A percentile compares a stretch with the other conserved stretches of the same genome.
Evolutionary conservation across 2,888 invertebrate species (phyloP).

Genomic region (Ormia ochracea): DNA sequence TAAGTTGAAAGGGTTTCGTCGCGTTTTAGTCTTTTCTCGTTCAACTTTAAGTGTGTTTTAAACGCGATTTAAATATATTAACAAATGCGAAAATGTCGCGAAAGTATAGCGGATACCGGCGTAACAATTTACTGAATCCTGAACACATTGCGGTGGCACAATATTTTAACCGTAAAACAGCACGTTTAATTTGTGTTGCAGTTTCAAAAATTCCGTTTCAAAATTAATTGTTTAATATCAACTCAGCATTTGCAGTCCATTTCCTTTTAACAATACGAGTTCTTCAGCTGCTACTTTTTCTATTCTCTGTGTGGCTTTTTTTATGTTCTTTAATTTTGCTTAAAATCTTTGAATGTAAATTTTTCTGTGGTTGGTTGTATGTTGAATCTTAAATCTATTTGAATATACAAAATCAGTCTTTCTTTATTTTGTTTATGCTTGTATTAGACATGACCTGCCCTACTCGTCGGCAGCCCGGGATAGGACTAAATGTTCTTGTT

Average conservation of each 20-base stretch:
- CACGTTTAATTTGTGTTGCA: constrained; percentile 8
- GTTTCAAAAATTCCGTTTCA: neutral
- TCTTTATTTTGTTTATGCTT: constrained; percentile 62
- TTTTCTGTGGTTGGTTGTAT: constrained; percentile 29
- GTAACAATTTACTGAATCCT: constrained; percentile 68
- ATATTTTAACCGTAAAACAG: neutral
- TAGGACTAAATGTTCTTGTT: constrained; percentile 73
- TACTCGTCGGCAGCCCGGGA: constrained; percentile 77
- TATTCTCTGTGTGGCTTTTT: too few relatives aligned
- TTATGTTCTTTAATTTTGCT: too few relatives aligned
- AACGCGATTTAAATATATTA: constrained; percentile 76
- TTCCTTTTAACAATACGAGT: too few relatives aligned
- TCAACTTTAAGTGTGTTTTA: constrained; percentile 66
- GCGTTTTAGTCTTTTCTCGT: constrained; percentile 32
- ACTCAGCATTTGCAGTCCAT: neutral
- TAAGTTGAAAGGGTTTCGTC: neutral
- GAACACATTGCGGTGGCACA: constrained; percentile 71
- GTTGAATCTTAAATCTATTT: constrained; percentile 57
- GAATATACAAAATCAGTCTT: constrained; percentile 58
- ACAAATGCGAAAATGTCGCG: constrained; percentile 75
- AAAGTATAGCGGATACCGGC: constrained; percentile 73
- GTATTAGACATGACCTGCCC: constrained; percentile 77
- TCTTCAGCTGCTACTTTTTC: too few relatives aligned
- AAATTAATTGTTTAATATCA: neutral
- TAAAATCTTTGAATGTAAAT: neutral